Conservation (phyloP, 2,113 vertebrate genomes). For the Nettapus auritus region DNA sequence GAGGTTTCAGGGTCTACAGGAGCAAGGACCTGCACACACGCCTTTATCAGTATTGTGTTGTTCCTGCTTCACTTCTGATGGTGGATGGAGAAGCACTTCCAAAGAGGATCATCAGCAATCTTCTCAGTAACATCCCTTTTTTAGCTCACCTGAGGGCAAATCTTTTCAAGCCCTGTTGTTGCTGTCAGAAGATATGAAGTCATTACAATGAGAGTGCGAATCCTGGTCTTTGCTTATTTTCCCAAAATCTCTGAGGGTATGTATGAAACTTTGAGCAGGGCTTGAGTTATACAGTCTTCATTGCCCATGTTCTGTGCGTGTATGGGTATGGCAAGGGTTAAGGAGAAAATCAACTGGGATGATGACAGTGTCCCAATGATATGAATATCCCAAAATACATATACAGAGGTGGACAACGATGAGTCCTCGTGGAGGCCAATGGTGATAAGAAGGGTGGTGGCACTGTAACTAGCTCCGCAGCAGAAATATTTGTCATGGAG, state of each 20-base stretch:
- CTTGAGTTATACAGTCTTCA: neutral
- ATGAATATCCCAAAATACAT: neutral
- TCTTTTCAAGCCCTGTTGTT: neutral
- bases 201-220: neutral
- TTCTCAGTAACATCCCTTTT: neutral
- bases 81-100: neutral
- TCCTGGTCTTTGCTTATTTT: neutral
- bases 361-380: neutral
- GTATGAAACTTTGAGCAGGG: neutral
- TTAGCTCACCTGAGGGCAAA: neutral
- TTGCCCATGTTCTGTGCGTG: no score
- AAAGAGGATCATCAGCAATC: neutral
- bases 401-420: neutral
- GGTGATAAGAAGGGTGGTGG: neutral
- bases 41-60: fast-evolving
- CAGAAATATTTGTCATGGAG: neutral
- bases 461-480: fast-evolving
- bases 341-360: neutral
- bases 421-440: fast-evolving
- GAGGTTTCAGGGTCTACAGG: neutral
- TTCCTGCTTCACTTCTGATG: neutral
- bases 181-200: neutral
- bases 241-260: neutral
- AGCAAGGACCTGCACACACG: neutral
- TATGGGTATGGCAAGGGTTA: neutral